Percentiles rank a stretch among this genome's conserved stretches.
Conservation (phyloP, 2,888 invertebrate genomes). For the Drosophila pseudotakahashii region DNA sequence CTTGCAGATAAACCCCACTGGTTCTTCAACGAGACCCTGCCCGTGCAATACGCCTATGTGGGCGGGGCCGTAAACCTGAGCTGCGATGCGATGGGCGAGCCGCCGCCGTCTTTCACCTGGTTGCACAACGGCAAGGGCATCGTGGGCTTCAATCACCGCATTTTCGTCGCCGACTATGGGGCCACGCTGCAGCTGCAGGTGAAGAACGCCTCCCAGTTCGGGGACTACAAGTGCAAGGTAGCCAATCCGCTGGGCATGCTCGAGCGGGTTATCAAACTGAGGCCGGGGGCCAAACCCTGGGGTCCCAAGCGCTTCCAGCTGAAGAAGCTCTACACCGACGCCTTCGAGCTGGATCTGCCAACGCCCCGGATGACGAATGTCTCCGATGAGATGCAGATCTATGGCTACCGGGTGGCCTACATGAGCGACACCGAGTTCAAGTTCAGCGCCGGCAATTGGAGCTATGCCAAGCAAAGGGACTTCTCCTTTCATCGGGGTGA, state of each 20-base stretch:
- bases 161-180: slow-evolving; percentile 82
- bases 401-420: slow-evolving; percentile 83
- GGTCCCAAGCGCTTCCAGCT: slow-evolving; percentile 84
- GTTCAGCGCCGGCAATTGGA: slow-evolving; percentile 83
- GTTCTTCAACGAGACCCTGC: slow-evolving; percentile 77
- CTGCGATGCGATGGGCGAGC: slow-evolving; percentile 86
- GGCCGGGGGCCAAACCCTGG: slow-evolving; percentile 85
- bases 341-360: slow-evolving; percentile 84
- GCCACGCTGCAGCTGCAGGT: slow-evolving; percentile 82
- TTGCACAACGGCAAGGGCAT: slow-evolving; percentile 81
- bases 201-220: slow-evolving; percentile 83
- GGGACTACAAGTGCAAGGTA: slow-evolving; percentile 86
- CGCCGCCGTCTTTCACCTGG: slow-evolving; percentile 86
- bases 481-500: slow-evolving; percentile 83
- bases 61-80: slow-evolving; percentile 87
- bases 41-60: slow-evolving; percentile 83
- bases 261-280: slow-evolving; percentile 85
- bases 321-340: slow-evolving; percentile 81
- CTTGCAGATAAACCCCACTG: slow-evolving; percentile 82
- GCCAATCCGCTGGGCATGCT: slow-evolving; percentile 85
- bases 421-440: slow-evolving; percentile 82
- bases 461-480: slow-evolving; percentile 81
- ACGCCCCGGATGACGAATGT: slow-evolving; percentile 78
- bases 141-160: slow-evolving; percentile 79
- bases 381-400: slow-evolving; percentile 82